phyloP scores from a whole-genome alignment of 2,797 vertebrate genomes.

The Eulemur mongoz region DNA sequence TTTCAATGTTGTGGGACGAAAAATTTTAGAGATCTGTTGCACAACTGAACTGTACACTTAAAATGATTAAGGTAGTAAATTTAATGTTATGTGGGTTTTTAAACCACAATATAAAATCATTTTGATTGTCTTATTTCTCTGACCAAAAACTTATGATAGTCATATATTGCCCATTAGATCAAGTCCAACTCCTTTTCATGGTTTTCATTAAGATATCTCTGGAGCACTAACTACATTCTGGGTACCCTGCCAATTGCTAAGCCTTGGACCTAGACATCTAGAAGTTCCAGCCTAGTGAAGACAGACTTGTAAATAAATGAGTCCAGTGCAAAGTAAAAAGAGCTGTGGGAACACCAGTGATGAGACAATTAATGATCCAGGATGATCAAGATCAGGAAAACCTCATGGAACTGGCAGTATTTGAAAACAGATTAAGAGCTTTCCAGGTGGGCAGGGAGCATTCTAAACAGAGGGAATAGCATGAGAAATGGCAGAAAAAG shows the following conservation, averaged over 20 bases:
- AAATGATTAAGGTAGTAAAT: neutral
- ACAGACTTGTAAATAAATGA: neutral
- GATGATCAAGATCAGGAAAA: neutral
- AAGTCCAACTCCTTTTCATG: neutral
- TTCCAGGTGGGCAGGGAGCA: neutral
- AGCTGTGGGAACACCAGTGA: neutral
- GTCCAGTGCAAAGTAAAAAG: neutral
- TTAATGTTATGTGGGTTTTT: neutral
- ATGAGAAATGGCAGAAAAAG: neutral
- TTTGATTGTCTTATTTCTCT: neutral
- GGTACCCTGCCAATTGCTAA: neutral
- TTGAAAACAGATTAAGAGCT: neutral
- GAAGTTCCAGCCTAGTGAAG: neutral
- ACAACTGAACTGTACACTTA: neutral
- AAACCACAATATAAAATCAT: neutral
- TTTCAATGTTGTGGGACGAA: neutral
- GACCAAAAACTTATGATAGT: neutral
- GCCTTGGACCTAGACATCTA: neutral
- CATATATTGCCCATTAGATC: neutral
- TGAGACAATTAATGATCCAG: neutral
- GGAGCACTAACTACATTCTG: neutral
- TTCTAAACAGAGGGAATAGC: neutral
- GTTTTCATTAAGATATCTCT: slow-evolving; percentile 12
- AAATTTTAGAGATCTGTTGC: neutral
- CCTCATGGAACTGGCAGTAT: neutral